Evolutionary conservation across 2,888 invertebrate genomes (phyloP).

Genomic region (Rhagonycha lutea): DNA sequence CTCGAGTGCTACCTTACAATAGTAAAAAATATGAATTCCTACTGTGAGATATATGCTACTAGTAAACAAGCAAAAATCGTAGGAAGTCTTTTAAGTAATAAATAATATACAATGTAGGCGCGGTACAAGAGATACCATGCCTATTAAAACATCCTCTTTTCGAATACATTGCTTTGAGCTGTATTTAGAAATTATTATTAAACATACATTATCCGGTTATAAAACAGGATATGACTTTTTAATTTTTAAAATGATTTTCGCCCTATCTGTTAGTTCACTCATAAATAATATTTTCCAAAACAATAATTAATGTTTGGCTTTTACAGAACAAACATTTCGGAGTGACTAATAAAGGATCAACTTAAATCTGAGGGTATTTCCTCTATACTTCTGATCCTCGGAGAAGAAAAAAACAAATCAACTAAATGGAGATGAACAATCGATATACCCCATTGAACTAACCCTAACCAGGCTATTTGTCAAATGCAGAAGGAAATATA

Average conservation of each 20-base stretch:
- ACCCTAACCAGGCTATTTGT: slow-evolving; percentile 36
- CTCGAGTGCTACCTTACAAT: slow-evolving; percentile 36
- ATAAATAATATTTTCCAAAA: slow-evolving; percentile 20
- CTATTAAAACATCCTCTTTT: slow-evolving; percentile 19
- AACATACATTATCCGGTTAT: slow-evolving; percentile 20
- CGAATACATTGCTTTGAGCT: slow-evolving; percentile 17
- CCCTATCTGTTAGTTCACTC: slow-evolving; percentile 18
- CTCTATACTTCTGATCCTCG: slow-evolving; percentile 11
- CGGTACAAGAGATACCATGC: slow-evolving; percentile 23
- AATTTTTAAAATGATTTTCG: slow-evolving; percentile 26
- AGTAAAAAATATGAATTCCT: slow-evolving; percentile 39
- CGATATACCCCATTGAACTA: slow-evolving; percentile 18
- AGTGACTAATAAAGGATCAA: neutral
- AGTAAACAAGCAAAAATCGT: slow-evolving; percentile 40
- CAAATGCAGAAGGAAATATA: slow-evolving; percentile 40
- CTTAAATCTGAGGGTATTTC: neutral
- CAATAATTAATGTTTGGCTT: neutral
- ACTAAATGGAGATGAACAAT: slow-evolving; percentile 38
- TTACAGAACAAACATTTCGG: neutral
- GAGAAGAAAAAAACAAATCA: slow-evolving; percentile 36
- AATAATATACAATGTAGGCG: slow-evolving; percentile 40
- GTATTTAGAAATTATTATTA: slow-evolving; percentile 22
- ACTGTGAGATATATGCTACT: slow-evolving; percentile 39
- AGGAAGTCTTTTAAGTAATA: slow-evolving; percentile 40
- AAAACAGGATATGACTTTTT: slow-evolving; percentile 27